A percentile compares a stretch with the other conserved stretches of the same genome.
Evolutionary conservation across 2,888 invertebrate species (phyloP).

Genomic region (Disparrhopalites patrizii): DNA sequence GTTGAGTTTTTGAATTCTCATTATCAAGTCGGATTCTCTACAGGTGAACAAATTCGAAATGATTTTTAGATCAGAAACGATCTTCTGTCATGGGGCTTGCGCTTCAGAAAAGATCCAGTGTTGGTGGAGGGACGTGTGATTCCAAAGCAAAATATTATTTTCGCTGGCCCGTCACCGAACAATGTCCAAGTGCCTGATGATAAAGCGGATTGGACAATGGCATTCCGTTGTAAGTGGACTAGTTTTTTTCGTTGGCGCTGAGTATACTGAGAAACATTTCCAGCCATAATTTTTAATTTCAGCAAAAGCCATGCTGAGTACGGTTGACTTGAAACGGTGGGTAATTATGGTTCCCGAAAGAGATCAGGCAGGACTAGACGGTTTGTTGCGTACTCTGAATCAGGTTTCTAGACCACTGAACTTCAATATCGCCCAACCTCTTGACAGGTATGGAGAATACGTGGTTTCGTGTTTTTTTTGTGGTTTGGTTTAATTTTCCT

Average conservation of each 20-base stretch:
- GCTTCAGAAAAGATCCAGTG: conserved; percentile 58
- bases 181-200: conserved; percentile 55
- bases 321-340: conserved; percentile 48
- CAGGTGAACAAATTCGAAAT: not conserved
- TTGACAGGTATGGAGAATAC: conserved; percentile 17
- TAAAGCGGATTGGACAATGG: conserved; percentile 70
- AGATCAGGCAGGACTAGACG: conserved; percentile 29
- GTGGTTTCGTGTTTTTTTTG: no score
- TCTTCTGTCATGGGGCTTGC: conserved; percentile 19
- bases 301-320: not conserved
- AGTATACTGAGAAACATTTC: not conserved
- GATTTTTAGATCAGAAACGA: not conserved
- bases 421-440: conserved; percentile 35
- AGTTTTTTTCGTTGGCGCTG: not conserved
- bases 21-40: not conserved
- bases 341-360: conserved; percentile 32
- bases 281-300: not conserved
- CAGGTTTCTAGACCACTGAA: conserved; percentile 35
- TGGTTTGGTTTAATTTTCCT: no score
- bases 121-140: conserved; percentile 63
- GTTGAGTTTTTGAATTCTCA: not conserved
- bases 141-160: conserved; percentile 61
- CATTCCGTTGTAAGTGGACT: conserved; percentile 28
- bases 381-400: conserved; percentile 32
- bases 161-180: not conserved